Percentiles rank a stretch among this genome's conserved stretches.
Evolutionary conservation across 2,113 vertebrate genomes (phyloP).

Genomic region (Muntiacus muntjak): DNA sequence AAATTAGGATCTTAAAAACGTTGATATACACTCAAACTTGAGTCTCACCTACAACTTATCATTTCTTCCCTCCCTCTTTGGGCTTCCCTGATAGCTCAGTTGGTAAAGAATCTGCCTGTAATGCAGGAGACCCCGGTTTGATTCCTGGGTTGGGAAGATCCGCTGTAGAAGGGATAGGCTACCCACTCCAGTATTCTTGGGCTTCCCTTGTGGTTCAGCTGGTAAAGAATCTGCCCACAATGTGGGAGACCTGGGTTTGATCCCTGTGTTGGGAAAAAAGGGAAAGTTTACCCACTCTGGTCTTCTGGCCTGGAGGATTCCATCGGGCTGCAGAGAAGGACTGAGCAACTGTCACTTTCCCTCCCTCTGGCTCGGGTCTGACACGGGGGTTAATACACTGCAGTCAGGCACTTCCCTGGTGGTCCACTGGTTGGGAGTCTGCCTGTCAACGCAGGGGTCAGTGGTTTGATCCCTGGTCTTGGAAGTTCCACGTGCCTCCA

Average conservation of each 20-base stretch:
- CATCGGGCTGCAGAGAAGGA: not conserved
- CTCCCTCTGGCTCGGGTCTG: not conserved
- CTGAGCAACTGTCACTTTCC: not conserved
- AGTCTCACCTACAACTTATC: not conserved
- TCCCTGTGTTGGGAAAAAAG: not conserved
- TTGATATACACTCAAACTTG: not conserved
- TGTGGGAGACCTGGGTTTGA: not conserved
- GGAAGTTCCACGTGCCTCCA: fast-evolving
- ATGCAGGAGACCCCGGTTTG: not conserved
- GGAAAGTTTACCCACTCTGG: not conserved
- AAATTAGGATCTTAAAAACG: not conserved
- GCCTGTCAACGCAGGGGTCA: not conserved
- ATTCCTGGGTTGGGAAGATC: not conserved
- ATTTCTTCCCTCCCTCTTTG: not conserved
- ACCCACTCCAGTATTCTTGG: not conserved
- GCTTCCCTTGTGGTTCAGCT: not conserved
- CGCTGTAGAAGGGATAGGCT: not conserved
- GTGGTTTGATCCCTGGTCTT: not conserved
- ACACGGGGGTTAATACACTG: not conserved
- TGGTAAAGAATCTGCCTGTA: not conserved
- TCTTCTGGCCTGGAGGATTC: not conserved
- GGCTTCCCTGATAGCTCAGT: not conserved
- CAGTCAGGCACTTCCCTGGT: not conserved
- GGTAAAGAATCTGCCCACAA: not conserved
- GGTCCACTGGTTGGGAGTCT: not conserved